Evolutionary conservation across 2,888 invertebrate species (phyloP).

Genomic region (Apomyelois bistriatella): DNA sequence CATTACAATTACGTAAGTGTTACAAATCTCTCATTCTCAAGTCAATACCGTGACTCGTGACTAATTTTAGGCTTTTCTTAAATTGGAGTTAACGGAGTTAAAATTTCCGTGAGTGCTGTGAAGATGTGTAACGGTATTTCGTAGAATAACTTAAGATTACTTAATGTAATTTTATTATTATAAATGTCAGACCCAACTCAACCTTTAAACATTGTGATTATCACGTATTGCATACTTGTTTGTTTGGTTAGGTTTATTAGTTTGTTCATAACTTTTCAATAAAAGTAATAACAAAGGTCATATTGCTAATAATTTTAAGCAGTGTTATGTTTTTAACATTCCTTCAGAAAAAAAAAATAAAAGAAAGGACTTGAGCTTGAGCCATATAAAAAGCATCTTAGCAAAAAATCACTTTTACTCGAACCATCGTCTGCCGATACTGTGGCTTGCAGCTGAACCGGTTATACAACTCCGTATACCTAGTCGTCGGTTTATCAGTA

Average conservation of each 20-base stretch:
- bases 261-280: no score
- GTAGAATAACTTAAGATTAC: constrained; percentile 1
- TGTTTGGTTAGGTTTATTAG: no score
- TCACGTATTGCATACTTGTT: no score
- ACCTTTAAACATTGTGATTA: no score
- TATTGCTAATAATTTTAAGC: no score
- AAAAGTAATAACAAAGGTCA: no score
- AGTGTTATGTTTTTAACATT: no score
- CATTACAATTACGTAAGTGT: constrained; percentile 30
- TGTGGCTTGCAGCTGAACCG: background rate
- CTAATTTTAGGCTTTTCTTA: constrained; percentile 41
- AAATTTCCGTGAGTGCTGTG: constrained; percentile 20
- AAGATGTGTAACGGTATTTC: constrained; percentile 18
- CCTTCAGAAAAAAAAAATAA: no score
- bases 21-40: constrained; percentile 39
- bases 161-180: no score
- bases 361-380: no score
- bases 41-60: constrained; percentile 36
- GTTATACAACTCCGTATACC: background rate
- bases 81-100: constrained; percentile 27
- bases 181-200: no score
- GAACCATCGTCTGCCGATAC: constrained; percentile 1
- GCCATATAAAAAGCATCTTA: background rate
- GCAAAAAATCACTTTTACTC: constrained; percentile 10
- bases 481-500: background rate